Evolutionary conservation across 1,140 invertebrate genomes (phyloP).

Genomic region (Anadara kagoshimensis): DNA sequence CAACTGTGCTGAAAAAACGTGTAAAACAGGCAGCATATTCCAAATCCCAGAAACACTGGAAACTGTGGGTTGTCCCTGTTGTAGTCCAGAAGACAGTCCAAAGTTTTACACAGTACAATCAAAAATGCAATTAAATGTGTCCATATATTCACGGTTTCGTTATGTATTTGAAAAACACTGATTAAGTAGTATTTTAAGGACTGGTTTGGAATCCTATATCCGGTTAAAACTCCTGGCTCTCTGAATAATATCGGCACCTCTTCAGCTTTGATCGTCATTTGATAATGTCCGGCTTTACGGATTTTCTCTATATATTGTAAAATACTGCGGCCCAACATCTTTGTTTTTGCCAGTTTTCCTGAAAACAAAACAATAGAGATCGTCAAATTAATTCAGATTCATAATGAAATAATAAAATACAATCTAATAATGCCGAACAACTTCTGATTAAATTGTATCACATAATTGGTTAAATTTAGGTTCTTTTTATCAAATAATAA

Average conservation of each 20-base stretch:
- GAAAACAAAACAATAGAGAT: too few species aligned
- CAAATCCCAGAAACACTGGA: slow-evolving; percentile 40
- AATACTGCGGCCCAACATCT: too few species aligned
- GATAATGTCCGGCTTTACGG: background rate
- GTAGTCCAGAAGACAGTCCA: background rate
- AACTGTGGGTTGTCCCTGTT: background rate
- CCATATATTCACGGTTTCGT: slow-evolving; percentile 68
- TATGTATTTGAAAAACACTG: slow-evolving; percentile 62
- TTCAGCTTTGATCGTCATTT: slow-evolving; percentile 19
- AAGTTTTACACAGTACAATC: slow-evolving; percentile 31
- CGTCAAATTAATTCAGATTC: too few species aligned
- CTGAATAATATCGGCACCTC: slow-evolving; percentile 45
- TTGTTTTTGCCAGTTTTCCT: too few species aligned
- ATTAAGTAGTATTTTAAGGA: slow-evolving; percentile 53
- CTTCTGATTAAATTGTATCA: too few species aligned
- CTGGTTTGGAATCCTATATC: slow-evolving; percentile 49
- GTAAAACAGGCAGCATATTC: slow-evolving; percentile 40
- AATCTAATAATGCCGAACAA: too few species aligned
- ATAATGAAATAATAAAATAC: too few species aligned
- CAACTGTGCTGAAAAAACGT: slow-evolving; percentile 45
- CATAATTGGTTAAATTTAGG: too few species aligned
- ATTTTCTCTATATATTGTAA: too few species aligned
- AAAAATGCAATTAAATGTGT: slow-evolving; percentile 56
- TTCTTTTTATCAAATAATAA: too few species aligned
- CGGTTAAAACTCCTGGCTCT: slow-evolving; percentile 54